Conservation (phyloP, 92 coral and sea anemone species). For the Chrysogorgia sp. region DNA sequence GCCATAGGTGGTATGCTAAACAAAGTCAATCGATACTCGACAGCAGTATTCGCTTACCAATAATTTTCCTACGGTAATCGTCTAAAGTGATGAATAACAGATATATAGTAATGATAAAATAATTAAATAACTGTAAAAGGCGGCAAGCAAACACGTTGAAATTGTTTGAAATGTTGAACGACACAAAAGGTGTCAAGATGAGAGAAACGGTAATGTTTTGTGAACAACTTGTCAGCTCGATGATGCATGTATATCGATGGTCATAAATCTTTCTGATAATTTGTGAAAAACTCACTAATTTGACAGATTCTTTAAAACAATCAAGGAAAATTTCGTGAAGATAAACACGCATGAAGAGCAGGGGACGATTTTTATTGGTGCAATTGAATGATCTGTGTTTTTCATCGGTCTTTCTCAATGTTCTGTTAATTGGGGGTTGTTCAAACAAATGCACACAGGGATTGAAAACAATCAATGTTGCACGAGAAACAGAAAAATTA, state of each 20-base stretch:
- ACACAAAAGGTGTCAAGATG: no score
- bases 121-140: no score
- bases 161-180: no score
- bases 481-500: slow-evolving; percentile 2
- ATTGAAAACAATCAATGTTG: not conserved
- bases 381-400: not conserved
- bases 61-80: not conserved
- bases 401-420: not conserved
- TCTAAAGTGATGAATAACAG: not conserved
- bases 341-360: not conserved
- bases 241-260: not conserved
- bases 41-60: not conserved
- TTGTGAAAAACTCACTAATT: not conserved
- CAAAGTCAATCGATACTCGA: no score
- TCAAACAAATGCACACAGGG: slow-evolving; percentile 7
- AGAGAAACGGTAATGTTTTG: no score
- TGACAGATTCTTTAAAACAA: not conserved
- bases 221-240: no score
- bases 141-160: no score
- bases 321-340: slow-evolving; percentile 1
- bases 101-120: not conserved
- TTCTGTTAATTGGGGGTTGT: not conserved
- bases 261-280: not conserved
- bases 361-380: not conserved
- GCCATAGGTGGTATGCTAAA: not conserved